phyloP scores from a whole-genome alignment of 2,888 invertebrate genomes.

The Cephus pygmeus region DNA sequence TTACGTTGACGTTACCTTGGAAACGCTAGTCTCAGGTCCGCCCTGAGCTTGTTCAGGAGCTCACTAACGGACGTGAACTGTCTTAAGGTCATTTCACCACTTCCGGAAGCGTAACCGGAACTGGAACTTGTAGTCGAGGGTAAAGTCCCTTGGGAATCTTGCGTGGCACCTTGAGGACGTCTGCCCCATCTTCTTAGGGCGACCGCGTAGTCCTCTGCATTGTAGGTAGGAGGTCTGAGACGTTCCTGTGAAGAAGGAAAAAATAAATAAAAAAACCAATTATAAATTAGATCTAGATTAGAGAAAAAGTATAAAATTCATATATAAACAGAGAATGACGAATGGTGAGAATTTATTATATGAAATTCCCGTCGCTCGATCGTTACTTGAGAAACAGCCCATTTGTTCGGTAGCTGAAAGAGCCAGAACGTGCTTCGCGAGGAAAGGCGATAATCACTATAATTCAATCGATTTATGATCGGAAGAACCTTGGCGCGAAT shows the following conservation, averaged over 20 bases:
- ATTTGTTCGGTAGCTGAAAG: neutral
- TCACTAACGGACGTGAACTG: conserved; percentile 91
- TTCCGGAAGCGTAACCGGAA: conserved; percentile 68
- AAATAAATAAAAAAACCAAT: neutral
- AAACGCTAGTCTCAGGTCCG: conserved; percentile 87
- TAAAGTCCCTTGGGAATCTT: conserved; percentile 58
- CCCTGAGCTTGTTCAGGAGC: conserved; percentile 84
- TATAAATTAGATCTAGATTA: neutral
- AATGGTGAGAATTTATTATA: neutral
- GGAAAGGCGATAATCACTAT: conserved; percentile 41
- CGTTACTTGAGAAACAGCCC: neutral
- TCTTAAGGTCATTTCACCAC: conserved; percentile 86
- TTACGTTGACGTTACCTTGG: conserved; percentile 75
- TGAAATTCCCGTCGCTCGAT: neutral
- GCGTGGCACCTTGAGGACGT: conserved; percentile 68
- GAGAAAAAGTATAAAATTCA: neutral
- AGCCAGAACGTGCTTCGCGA: neutral
- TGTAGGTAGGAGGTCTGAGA: conserved; percentile 88
- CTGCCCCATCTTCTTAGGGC: conserved; percentile 85
- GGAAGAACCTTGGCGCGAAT: conserved; percentile 34
- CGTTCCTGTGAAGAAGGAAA: conserved; percentile 72
- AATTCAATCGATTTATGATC: conserved; percentile 39
- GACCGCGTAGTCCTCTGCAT: conserved; percentile 88
- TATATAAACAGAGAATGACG: neutral
- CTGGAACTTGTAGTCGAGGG: conserved; percentile 64